Percentiles rank a stretch among this genome's conserved stretches.
These are phyloP conservation scores for Parauchenoglanis ngamensis DNA, from an alignment of 2,797 vertebrate genomes.

Conservation along the genomic window DNA sequence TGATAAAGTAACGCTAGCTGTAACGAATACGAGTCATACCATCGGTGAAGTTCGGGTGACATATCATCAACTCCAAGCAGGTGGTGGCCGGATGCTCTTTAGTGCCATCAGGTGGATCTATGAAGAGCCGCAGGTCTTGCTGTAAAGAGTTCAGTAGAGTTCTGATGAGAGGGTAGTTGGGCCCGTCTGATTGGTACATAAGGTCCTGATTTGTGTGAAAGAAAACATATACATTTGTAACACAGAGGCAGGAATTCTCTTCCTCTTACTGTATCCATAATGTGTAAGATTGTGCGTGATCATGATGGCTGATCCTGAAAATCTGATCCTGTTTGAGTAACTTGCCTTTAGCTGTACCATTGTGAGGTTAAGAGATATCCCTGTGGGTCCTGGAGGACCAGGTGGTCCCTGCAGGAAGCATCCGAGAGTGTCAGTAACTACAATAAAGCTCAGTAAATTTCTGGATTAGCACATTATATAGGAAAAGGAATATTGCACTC, in stretches of 20 bases:
- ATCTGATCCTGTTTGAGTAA: background rate
- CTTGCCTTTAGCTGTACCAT: slow-evolving; percentile 74
- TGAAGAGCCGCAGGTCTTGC: slow-evolving; percentile 72
- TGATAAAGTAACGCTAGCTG: background rate
- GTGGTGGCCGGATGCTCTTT: slow-evolving; percentile 75
- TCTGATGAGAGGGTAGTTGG: slow-evolving; percentile 66
- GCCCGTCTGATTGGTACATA: slow-evolving; percentile 65
- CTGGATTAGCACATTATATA: background rate
- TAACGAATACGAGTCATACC: slow-evolving; percentile 67
- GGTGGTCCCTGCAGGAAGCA: slow-evolving; percentile 70
- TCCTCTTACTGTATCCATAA: background rate
- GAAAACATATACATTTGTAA: background rate
- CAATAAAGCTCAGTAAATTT: background rate
- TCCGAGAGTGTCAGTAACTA: background rate
- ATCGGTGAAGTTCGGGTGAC: slow-evolving; percentile 67
- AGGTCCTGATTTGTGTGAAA: slow-evolving; percentile 59
- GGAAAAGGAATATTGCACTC: slow-evolving; percentile 54
- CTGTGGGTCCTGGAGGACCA: slow-evolving; percentile 74
- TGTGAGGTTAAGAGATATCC: slow-evolving; percentile 67
- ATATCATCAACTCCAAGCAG: slow-evolving; percentile 82
- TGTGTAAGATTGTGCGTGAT: background rate
- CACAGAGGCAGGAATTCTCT: background rate
- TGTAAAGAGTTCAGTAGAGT: slow-evolving; percentile 72
- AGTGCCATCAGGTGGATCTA: slow-evolving; percentile 78
- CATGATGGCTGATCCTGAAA: background rate